These are phyloP conservation scores for Notothenia coriiceps DNA, from an alignment of 2,113 vertebrate species.

Conservation along the genomic window DNA sequence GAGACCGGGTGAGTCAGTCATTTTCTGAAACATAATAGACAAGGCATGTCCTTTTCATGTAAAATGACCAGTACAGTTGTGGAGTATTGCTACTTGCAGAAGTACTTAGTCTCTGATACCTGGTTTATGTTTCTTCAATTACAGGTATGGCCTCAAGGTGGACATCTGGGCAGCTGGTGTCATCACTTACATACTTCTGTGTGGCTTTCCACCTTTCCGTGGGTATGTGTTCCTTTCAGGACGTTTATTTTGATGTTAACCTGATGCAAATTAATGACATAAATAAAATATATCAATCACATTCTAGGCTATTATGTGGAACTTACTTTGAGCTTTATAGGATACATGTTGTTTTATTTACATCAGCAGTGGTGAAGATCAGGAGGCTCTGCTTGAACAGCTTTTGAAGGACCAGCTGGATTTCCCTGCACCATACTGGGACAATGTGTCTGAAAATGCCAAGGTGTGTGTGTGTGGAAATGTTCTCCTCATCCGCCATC, in stretches of 20 bases:
- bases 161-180: slow-evolving; percentile 99
- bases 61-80: background rate
- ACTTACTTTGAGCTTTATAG: background rate
- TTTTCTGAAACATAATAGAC: too few relatives aligned
- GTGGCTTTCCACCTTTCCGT: slow-evolving; percentile 97
- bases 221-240: slow-evolving; percentile 84
- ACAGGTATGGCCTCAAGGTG: slow-evolving; percentile 96
- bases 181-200: slow-evolving; percentile 97
- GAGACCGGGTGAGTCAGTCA: slow-evolving; percentile 90
- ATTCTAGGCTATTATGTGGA: background rate
- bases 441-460: slow-evolving; percentile 93
- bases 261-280: background rate
- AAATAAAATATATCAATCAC: background rate
- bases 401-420: slow-evolving; percentile 93
- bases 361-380: slow-evolving; percentile 90
- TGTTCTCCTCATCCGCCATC: slow-evolving; percentile 1
- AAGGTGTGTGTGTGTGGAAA: slow-evolving; percentile 85
- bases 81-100: background rate
- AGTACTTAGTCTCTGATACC: background rate
- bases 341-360: slow-evolving; percentile 22
- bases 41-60: too few relatives aligned
- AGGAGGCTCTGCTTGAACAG: slow-evolving; percentile 95
- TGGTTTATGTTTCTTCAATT: slow-evolving; percentile 40
- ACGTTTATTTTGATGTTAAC: background rate
- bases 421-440: slow-evolving; percentile 95